phyloP scores from a whole-genome alignment of 2,888 invertebrate genomes.

The Rambutsinella grinnellia region DNA sequence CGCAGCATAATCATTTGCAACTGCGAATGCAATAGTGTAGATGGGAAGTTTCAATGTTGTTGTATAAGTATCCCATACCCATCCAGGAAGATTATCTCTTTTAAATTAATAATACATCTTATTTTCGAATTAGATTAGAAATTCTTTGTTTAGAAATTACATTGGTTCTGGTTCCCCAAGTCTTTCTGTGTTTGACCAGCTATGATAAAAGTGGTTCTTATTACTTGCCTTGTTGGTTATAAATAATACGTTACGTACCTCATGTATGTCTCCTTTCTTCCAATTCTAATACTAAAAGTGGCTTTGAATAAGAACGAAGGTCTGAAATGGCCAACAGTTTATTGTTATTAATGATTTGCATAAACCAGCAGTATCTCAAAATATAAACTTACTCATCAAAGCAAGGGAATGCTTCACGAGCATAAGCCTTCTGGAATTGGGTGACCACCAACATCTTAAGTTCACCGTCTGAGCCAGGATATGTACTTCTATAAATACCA shows the following conservation, averaged over 20 bases:
- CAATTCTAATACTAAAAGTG: neutral
- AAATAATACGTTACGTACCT: neutral
- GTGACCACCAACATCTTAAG: neutral
- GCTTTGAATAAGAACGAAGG: neutral
- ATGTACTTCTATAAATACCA: neutral
- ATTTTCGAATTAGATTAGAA: neutral
- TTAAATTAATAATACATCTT: neutral
- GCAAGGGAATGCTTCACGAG: neutral
- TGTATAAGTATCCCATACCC: neutral
- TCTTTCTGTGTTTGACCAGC: neutral
- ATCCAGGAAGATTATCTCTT: neutral
- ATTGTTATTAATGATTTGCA: neutral
- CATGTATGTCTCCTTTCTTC: neutral
- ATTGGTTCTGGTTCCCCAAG: neutral
- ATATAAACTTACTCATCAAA: neutral
- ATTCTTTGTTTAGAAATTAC: neutral
- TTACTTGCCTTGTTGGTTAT: neutral
- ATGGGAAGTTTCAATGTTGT: neutral
- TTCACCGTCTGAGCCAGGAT: neutral
- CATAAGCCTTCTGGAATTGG: neutral
- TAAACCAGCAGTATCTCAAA: neutral
- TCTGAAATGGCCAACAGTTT: neutral
- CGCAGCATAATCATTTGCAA: neutral
- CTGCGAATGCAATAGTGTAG: neutral
- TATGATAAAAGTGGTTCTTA: neutral